Conservation (phyloP, 2,888 invertebrate genomes). For the Lasioglossum calceatum region DNA sequence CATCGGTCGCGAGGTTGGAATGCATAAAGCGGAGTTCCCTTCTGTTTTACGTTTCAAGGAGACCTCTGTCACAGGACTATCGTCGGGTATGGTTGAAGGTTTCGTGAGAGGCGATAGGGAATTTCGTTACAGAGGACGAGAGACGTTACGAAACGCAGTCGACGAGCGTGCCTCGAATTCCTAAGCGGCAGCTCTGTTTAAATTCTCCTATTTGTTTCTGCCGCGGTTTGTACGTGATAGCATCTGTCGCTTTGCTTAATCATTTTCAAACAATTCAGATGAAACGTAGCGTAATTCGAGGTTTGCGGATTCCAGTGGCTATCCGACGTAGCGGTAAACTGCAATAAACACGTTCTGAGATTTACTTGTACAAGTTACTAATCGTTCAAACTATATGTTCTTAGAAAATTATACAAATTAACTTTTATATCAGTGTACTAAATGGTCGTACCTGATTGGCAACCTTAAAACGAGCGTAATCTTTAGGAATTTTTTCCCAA, state of each 20-base stretch:
- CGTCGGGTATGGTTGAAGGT: slow-evolving; percentile 4
- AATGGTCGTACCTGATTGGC: not conserved
- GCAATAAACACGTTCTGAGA: not conserved
- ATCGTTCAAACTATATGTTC: not conserved
- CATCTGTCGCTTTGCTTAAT: slow-evolving; percentile 13
- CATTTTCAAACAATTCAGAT: not conserved
- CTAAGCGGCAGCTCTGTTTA: not conserved
- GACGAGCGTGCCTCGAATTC: slow-evolving; percentile 20
- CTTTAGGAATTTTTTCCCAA: not conserved
- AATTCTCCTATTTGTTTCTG: slow-evolving; percentile 14
- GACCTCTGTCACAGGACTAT: not conserved
- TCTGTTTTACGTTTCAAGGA: slow-evolving; percentile 24
- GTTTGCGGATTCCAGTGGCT: not conserved
- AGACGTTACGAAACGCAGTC: slow-evolving; percentile 29
- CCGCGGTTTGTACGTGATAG: slow-evolving; percentile 9
- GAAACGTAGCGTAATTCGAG: not conserved
- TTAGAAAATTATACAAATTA: not conserved
- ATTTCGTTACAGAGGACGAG: slow-evolving; percentile 26
- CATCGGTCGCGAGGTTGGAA: not conserved
- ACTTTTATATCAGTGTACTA: not conserved
- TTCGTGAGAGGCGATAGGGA: slow-evolving; percentile 16
- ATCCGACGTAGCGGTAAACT: not conserved
- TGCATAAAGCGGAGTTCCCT: not conserved
- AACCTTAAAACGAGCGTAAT: not conserved
- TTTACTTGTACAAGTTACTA: not conserved